A percentile compares a stretch with the other conserved stretches of the same genome.
phyloP scores from a whole-genome alignment of 2,113 vertebrate species.

The Gavialis gangeticus region DNA sequence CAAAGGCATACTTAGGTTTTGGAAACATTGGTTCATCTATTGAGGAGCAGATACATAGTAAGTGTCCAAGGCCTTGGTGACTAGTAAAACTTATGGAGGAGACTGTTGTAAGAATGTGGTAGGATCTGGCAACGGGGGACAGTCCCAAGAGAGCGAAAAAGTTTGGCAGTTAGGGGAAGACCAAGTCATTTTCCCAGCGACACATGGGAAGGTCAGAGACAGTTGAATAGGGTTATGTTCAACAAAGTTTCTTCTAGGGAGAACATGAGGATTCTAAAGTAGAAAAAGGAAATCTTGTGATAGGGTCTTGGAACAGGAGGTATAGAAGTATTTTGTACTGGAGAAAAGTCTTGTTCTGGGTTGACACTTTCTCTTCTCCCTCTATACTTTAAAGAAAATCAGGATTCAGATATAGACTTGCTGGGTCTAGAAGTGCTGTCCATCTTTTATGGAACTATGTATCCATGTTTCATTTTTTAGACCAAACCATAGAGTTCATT shows the following conservation, averaged over 20 bases:
- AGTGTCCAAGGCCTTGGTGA: background rate
- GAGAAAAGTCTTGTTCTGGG: background rate
- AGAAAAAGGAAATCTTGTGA: slow-evolving; percentile 6
- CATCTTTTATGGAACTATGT: background rate
- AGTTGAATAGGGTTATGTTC: background rate
- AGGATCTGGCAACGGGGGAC: background rate
- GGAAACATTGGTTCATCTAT: background rate
- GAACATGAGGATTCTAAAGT: slow-evolving; percentile 13
- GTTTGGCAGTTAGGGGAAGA: background rate
- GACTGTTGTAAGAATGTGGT: background rate
- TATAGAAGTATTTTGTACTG: slow-evolving; percentile 30
- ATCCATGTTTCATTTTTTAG: background rate
- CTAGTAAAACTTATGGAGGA: background rate
- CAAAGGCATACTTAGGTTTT: background rate
- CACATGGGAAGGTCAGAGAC: background rate
- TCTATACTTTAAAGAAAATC: slow-evolving; percentile 4
- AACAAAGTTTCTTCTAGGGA: background rate
- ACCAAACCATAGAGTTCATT: background rate
- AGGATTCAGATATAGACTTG: background rate
- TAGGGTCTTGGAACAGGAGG: background rate
- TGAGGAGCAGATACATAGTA: background rate
- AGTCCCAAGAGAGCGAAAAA: background rate
- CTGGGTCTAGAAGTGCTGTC: background rate
- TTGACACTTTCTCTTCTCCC: slow-evolving; percentile 17
- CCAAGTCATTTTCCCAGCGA: background rate